These are phyloP conservation scores for Hoplostethus mediterraneus DNA, from an alignment of 2,797 vertebrate genomes.

Conservation along the genomic window DNA sequence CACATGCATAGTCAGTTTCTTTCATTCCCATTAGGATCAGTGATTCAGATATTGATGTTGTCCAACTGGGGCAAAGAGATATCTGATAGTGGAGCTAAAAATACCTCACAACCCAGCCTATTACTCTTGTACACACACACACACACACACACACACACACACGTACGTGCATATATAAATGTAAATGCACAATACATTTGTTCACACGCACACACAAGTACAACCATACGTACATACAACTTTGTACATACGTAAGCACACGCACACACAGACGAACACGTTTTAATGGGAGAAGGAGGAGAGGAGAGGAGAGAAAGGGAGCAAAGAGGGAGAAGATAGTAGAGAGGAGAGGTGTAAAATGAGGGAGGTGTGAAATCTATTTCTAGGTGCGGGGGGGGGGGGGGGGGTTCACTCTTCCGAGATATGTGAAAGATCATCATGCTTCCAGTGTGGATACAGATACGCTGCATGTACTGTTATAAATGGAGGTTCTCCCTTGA, in stretches of 20 bases:
- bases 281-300: constrained; percentile 14
- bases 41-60: constrained; percentile 72
- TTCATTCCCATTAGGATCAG: constrained; percentile 47
- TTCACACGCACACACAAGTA: not conserved
- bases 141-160: constrained; percentile 6
- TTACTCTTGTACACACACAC: constrained; percentile 34
- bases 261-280: constrained; percentile 20
- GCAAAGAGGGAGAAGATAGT: constrained; percentile 34
- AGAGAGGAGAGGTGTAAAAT: constrained; percentile 38
- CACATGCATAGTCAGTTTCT: constrained; percentile 27
- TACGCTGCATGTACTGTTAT: not conserved
- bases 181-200: not conserved
- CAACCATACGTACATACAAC: not conserved
- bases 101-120: constrained; percentile 53
- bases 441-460: constrained; percentile 11
- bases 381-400: constrained; percentile 34
- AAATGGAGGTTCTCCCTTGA: not conserved
- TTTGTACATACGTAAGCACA: not conserved
- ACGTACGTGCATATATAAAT: constrained; percentile 13
- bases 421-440: constrained; percentile 40
- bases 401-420: constrained; percentile 6
- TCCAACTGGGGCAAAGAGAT: constrained; percentile 57
- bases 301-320: constrained; percentile 9
- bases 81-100: constrained; percentile 74
- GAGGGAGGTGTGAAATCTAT: constrained; percentile 59